Evolutionary conservation across 1,140 invertebrate genomes (phyloP).

Genomic region (Mya arenaria): DNA sequence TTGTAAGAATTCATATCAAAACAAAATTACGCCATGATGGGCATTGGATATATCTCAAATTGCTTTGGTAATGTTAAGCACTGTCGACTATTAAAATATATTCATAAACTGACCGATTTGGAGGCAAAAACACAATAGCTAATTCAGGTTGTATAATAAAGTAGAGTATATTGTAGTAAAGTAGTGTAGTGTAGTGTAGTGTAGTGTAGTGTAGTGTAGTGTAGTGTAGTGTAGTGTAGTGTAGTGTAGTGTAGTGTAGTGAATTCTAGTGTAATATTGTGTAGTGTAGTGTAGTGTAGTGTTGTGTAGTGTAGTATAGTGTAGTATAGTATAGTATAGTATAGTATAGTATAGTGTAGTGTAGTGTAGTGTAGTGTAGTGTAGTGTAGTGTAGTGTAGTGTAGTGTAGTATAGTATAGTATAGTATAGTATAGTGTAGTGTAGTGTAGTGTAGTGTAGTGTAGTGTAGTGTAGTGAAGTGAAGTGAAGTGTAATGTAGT

Average conservation of each 20-base stretch:
- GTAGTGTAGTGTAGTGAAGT: not conserved
- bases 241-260: not conserved
- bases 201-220: not conserved
- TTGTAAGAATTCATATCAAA: too few species aligned
- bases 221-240: not conserved
- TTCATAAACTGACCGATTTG: too few species aligned
- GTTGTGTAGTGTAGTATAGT: not conserved
- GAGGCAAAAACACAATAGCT: too few species aligned
- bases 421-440: not conserved
- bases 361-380: not conserved
- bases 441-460: not conserved
- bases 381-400: not conserved
- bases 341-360: not conserved
- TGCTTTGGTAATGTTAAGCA: too few species aligned
- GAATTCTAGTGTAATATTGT: not conserved
- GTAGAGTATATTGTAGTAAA: too few species aligned
- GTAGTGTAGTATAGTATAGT: not conserved
- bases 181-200: too few species aligned
- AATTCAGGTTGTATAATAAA: too few species aligned
- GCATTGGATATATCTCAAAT: too few species aligned
- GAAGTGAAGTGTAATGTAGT: constrained; percentile 11
- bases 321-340: not conserved
- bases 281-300: not conserved
- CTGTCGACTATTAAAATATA: too few species aligned
- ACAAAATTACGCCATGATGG: too few species aligned